phyloP scores from a whole-genome alignment of 2,113 vertebrate species.

The Microcebus tavaratra region DNA sequence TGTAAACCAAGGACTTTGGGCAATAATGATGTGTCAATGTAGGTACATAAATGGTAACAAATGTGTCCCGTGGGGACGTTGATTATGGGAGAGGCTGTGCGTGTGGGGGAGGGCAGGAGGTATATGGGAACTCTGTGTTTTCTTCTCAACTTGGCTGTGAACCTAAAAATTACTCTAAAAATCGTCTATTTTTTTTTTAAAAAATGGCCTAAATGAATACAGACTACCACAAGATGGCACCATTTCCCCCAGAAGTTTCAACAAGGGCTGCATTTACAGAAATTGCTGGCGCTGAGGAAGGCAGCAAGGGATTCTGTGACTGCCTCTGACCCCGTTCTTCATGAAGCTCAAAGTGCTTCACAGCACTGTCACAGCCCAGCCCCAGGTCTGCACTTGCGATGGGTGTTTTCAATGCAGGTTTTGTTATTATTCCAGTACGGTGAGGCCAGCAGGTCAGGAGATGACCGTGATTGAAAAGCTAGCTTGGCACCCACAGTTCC shows the following conservation, averaged over 20 bases:
- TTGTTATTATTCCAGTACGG: background rate
- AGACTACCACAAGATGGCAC: conserved; percentile 41
- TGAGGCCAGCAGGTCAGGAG: background rate
- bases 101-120: fast-evolving
- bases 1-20: background rate
- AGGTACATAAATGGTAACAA: background rate
- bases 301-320: background rate
- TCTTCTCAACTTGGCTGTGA: background rate
- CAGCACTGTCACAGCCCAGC: background rate
- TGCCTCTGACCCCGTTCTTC: background rate
- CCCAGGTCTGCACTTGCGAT: background rate
- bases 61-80: no score
- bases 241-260: background rate
- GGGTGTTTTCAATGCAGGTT: background rate
- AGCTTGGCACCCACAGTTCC: background rate
- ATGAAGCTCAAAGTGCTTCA: background rate
- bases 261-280: fast-evolving
- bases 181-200: background rate
- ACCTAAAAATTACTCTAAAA: conserved; percentile 17
- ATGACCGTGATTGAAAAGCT: background rate
- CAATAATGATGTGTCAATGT: background rate
- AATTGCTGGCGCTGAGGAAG: background rate
- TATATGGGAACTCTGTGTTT: background rate
- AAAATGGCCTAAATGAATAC: background rate
- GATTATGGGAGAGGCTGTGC: background rate